A percentile compares a stretch with the other conserved stretches of the same genome.
These are phyloP conservation scores for Drosophila sturtevanti DNA, from an alignment of 1,140 invertebrate species.

Conservation along the genomic window DNA sequence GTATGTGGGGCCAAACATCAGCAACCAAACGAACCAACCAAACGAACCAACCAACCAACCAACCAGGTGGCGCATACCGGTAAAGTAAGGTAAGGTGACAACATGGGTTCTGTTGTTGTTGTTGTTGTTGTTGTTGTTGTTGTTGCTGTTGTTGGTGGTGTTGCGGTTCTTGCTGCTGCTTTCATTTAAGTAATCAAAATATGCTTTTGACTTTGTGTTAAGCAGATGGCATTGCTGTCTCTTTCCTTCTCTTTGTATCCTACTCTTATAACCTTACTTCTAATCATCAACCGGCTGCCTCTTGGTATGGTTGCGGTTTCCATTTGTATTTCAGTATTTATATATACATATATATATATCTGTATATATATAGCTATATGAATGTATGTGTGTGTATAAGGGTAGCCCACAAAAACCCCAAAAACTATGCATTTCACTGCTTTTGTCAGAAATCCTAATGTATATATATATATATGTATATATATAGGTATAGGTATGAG, in stretches of 20 bases:
- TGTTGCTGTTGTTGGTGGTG: neutral
- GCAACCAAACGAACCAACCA: neutral
- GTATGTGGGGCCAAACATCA: conserved; percentile 7
- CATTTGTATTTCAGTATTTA: conserved; percentile 54
- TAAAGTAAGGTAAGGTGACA: conserved; percentile 59
- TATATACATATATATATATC: neutral
- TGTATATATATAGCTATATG: conserved; percentile 16
- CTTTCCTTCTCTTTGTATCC: neutral
- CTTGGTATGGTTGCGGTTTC: conserved; percentile 58
- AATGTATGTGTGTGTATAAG: conserved; percentile 18
- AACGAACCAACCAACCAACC: conserved; percentile 7
- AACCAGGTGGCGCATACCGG: conserved; percentile 29
- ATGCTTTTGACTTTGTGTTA: conserved; percentile 76
- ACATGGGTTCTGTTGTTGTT: conserved; percentile 53
- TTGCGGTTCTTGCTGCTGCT: conserved; percentile 25
- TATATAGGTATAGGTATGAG: conserved; percentile 26
- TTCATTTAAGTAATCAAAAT: conserved; percentile 81
- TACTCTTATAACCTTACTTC: conserved; percentile 16
- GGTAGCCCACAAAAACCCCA: conserved; percentile 64
- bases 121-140: conserved; percentile 33
- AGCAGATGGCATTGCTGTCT: conserved; percentile 59
- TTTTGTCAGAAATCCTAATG: conserved; percentile 50
- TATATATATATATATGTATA: neutral
- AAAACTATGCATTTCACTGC: conserved; percentile 79
- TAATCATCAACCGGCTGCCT: conserved; percentile 34